phyloP scores from a whole-genome alignment of 2,888 invertebrate genomes.

The Oscheius myriophilus region DNA sequence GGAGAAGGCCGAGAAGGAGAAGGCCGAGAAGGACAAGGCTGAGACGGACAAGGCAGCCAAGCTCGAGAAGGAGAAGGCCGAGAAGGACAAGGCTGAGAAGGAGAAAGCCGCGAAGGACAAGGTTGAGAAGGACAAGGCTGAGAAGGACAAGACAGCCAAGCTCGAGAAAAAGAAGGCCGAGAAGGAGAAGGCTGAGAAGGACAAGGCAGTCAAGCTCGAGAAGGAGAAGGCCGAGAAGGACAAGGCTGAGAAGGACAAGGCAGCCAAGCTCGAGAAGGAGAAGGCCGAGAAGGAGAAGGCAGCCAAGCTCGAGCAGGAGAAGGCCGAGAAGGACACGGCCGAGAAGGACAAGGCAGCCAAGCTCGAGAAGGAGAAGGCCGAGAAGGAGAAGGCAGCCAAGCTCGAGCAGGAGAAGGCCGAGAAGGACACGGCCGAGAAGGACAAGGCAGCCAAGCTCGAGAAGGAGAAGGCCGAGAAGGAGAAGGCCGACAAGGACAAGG shows the following conservation, averaged over 20 bases:
- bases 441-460: not conserved
- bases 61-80: constrained; percentile 19
- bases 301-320: constrained; percentile 11
- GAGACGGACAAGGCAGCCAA: constrained; percentile 8
- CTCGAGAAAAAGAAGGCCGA: constrained; percentile 15
- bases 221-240: constrained; percentile 19
- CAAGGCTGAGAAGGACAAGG: constrained; percentile 10
- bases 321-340: constrained; percentile 20
- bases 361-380: constrained; percentile 23
- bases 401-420: constrained; percentile 15
- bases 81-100: constrained; percentile 20
- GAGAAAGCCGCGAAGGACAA: constrained; percentile 18
- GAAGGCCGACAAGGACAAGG: constrained; percentile 9
- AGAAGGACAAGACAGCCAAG: constrained; percentile 18
- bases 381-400: constrained; percentile 4
- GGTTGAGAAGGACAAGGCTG: constrained; percentile 14
- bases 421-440: constrained; percentile 9
- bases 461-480: constrained; percentile 22
- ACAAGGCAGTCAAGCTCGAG: constrained; percentile 7
- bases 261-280: constrained; percentile 13
- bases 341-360: constrained; percentile 22
- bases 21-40: constrained; percentile 22
- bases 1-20: constrained; percentile 18
- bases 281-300: constrained; percentile 9
- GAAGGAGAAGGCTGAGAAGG: constrained; percentile 21